Evolutionary conservation across 2,797 vertebrate species (phyloP), one percentile per base, ranked within the genome.

Genomic region (Sparus aurata): DNA sequence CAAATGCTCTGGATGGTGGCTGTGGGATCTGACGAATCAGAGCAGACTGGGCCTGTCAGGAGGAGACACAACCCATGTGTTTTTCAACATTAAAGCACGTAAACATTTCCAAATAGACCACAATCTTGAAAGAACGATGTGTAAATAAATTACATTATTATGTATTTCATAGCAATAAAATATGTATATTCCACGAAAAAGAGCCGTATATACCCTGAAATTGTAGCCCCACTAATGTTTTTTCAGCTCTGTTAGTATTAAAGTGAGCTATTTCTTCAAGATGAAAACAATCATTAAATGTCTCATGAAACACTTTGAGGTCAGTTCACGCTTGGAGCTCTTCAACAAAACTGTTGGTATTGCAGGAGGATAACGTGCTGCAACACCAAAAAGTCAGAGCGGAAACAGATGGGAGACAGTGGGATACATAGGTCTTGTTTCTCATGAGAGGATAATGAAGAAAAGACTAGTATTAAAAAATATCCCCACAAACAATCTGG

Each of bases 301-400:
- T 57, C 10, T 22, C 20, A 59, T 61, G 16, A 72, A 70, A 80
- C 46, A 20, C 20, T 64, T 55, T 18, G 23, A 45, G 34, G 12
- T 65, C 13, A n/a, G 52, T 41, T 55, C 16, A 55, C 1, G 18
- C 20, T 60, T 30, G 5, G 53, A 57, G 75, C 25, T 69, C 50
- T 68, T 78, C 41, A 69, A 77, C 52, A 67, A 74, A 57, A 63
- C 50, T 13, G 46, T 38, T 75, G 62, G 67, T 83, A 60, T 45
- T 15, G 23, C 25, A 47, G 47, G 34, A 71, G 41, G 78, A 75
- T 52, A 71, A 83, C 69, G 70, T 38, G 69, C 30, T 73, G 53
- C 45, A 60, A 25, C 66, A 17, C 5, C 1, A 85, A 77, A 84
- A 83, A 75, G 86, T 89, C 87, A 20, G 79, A 61, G 63, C 71